Conservation (phyloP, 2,113 vertebrate species). For the Ranitomeya variabilis region DNA sequence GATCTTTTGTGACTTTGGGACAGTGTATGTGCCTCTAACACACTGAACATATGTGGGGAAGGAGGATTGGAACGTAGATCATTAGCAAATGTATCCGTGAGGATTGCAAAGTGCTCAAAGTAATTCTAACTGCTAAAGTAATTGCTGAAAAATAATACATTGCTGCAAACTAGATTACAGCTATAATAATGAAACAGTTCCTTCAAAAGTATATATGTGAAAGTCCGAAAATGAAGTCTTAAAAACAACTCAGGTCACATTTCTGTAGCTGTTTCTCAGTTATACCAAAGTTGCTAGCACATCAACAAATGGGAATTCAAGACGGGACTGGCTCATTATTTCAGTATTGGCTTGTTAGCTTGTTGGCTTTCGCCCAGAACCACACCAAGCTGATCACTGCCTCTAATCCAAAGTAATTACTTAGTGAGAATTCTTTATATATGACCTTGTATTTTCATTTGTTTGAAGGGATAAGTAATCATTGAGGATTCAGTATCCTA, state of each 20-base stretch:
- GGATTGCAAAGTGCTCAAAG: background rate
- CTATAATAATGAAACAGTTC: background rate
- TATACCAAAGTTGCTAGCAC: slow-evolving; percentile 41
- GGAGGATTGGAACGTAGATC: too few species aligned
- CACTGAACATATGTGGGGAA: too few species aligned
- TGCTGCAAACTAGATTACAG: background rate
- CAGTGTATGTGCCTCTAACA: too few species aligned
- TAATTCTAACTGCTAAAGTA: background rate
- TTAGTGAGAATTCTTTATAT: slow-evolving; percentile 39
- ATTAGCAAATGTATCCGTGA: too few species aligned
- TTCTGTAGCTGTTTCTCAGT: slow-evolving; percentile 36
- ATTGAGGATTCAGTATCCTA: background rate
- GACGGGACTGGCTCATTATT: slow-evolving; percentile 36
- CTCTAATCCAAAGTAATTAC: slow-evolving; percentile 43
- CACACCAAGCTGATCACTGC: slow-evolving; percentile 22
- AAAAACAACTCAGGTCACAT: slow-evolving; percentile 34
- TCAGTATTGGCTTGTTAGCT: slow-evolving; percentile 45
- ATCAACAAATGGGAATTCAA: slow-evolving; percentile 54
- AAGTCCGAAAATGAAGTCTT: slow-evolving; percentile 7
- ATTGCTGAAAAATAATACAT: background rate
- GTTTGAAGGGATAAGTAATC: slow-evolving; percentile 40
- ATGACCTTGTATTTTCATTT: slow-evolving; percentile 11
- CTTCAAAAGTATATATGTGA: background rate
- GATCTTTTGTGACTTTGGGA: too few species aligned
- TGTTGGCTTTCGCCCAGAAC: slow-evolving; percentile 33